Evolutionary conservation across 2,797 vertebrate species (phyloP).

Genomic region (Gouania willdenowi): DNA sequence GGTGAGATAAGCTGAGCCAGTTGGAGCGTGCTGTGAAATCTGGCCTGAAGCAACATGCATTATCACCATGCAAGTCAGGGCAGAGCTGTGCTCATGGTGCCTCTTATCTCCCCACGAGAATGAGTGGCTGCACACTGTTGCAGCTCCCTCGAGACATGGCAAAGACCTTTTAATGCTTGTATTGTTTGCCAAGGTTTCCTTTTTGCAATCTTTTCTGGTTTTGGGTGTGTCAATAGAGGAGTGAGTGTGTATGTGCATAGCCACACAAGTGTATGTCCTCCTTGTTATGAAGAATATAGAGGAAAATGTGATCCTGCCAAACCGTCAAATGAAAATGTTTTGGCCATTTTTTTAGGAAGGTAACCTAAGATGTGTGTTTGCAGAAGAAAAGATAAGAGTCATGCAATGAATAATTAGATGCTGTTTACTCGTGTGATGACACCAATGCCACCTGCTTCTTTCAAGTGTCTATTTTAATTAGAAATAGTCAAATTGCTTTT

Average conservation of each 20-base stretch:
- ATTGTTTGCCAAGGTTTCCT: slow-evolving; percentile 33
- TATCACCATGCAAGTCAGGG: slow-evolving; percentile 69
- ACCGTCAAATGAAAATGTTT: too few species aligned
- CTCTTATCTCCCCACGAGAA: slow-evolving; percentile 22
- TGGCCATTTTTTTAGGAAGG: too few species aligned
- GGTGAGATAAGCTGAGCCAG: slow-evolving; percentile 63
- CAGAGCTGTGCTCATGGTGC: slow-evolving; percentile 54
- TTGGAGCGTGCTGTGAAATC: slow-evolving; percentile 67
- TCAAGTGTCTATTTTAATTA: slow-evolving; percentile 32
- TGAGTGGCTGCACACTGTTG: slow-evolving; percentile 10
- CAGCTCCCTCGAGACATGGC: slow-evolving; percentile 50
- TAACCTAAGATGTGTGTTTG: slow-evolving; percentile 6
- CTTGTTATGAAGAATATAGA: too few species aligned
- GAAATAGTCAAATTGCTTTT: slow-evolving; percentile 28
- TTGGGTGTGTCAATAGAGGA: background rate
- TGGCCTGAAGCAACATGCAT: slow-evolving; percentile 59
- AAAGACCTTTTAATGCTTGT: slow-evolving; percentile 40
- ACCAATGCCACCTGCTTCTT: slow-evolving; percentile 16
- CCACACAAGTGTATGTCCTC: background rate
- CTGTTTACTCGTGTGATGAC: background rate
- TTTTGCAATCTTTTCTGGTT: slow-evolving; percentile 18
- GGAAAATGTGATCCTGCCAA: too few species aligned
- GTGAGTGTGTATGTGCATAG: background rate
- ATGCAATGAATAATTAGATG: too few species aligned
- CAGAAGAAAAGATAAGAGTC: slow-evolving; percentile 10